Evolutionary conservation across 2,113 vertebrate species (phyloP).

Genomic region (Podilymbus podiceps): DNA sequence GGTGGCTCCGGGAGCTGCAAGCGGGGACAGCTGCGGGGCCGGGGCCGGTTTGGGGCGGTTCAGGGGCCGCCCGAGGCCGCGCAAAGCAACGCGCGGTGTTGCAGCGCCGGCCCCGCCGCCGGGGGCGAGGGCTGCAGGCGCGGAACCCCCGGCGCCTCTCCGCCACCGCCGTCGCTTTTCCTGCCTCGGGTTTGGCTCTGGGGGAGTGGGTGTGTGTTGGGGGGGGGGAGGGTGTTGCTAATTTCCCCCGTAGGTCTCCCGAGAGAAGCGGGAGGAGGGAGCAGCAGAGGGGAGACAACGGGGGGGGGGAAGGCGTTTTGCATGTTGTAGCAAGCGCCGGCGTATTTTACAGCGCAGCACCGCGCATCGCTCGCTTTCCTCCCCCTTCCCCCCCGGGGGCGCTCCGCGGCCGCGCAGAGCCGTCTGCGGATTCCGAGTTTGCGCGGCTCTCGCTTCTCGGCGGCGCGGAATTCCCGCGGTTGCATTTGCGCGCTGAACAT

Average conservation of each 20-base stretch:
- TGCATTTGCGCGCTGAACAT: not conserved
- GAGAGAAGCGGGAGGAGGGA: not conserved
- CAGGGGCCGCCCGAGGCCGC: not conserved
- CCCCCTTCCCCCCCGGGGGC: not conserved
- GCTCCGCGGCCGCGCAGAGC: slow-evolving; percentile 31
- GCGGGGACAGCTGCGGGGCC: not conserved
- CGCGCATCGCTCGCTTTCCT: not conserved
- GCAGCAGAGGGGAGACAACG: not conserved
- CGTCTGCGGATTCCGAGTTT: not conserved
- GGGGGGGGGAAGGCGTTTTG: not conserved
- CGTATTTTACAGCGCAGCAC: not conserved
- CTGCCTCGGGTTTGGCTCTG: not conserved
- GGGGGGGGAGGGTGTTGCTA: too few species aligned
- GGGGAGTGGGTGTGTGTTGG: too few species aligned
- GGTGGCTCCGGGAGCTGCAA: not conserved
- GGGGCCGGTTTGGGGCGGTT: not conserved
- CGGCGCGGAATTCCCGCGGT: not conserved
- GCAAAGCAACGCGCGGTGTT: not conserved
- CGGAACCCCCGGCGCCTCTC: not conserved
- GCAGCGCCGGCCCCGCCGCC: not conserved
- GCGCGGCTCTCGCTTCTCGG: not conserved
- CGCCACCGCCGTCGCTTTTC: not conserved
- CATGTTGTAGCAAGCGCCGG: not conserved
- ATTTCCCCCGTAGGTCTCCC: not conserved
- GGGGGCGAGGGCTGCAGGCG: not conserved